Evolutionary conservation across 1,140 invertebrate species (phyloP).

Genomic region (Anastatus disparis): DNA sequence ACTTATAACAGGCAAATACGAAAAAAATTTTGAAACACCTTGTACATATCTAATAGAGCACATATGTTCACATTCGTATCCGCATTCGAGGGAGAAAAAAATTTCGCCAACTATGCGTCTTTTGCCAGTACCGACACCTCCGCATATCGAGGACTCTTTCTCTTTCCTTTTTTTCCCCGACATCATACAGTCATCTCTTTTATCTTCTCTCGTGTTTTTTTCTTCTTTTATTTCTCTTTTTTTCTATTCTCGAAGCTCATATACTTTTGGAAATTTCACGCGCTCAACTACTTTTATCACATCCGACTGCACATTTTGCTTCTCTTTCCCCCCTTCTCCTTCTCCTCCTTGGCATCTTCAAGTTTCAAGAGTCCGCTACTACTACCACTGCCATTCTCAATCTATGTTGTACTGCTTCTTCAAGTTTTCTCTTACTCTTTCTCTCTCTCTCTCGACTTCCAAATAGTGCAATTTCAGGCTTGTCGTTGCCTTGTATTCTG

Average conservation of each 20-base stretch:
- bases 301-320: constrained; percentile 12
- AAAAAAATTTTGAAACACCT: too few species aligned
- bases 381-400: too few species aligned
- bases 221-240: background rate
- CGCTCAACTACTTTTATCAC: background rate
- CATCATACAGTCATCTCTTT: too few species aligned
- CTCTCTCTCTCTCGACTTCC: constrained; percentile 10
- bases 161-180: background rate
- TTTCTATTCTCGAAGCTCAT: background rate
- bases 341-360: background rate
- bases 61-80: too few species aligned
- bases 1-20: too few species aligned
- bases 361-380: constrained; percentile 23
- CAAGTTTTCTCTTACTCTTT: background rate
- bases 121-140: background rate
- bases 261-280: constrained; percentile 16
- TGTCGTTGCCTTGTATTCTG: constrained; percentile 21
- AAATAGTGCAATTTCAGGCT: constrained; percentile 33
- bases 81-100: background rate
- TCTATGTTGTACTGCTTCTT: constrained; percentile 2
- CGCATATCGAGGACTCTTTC: background rate
- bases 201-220: background rate
- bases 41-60: too few species aligned
- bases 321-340: background rate
- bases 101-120: background rate